Base-by-base conservation (phyloP, 2,113 vertebrate species). In the Halcyon senegalensis region DNA sequence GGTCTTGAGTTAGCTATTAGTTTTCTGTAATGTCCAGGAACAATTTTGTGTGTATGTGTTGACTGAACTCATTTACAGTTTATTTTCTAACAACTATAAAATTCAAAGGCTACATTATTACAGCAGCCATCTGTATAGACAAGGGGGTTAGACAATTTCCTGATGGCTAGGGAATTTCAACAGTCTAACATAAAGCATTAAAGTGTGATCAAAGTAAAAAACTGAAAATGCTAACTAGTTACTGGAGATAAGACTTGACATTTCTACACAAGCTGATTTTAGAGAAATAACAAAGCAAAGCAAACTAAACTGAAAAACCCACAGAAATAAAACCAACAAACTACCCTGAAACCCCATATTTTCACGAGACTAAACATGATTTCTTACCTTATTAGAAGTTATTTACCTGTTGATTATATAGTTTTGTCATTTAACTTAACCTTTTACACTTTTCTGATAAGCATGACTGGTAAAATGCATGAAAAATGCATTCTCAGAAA, bases 331-430 rank as follows among this genome's bases (percentile, higher is more conserved):
- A 4, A 8, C 31, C 37, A n/a, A 37, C 58, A 48, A 33, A 6
- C 20, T 75, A 24, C 35, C 33, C 69, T 37, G n/a, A 67, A 78
- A 51, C 4, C 41, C 51, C 51, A 39, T 39, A 64, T 82, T 84
- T 86, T 64, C 74, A 84, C 60, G 69, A 28, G 5, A 60, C 78
- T 68, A 48, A 75, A 87, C 33, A 56, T 4, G 5, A 58, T 44
- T 79, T 94, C 89, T 93, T 96, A 85, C 77, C 94, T 93, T 72
- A 60, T 56, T 55, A 56, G 33, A 93, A 69, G 87, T 56, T 58
- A 89, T 55, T 73, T 81, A 51, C 62, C 50, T 75, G 66, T 84
- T 72, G 41, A 87, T 64, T 69, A 70, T 6, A 87, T 7, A 69
- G 58, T n/a, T n/a, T 78, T 43, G 44, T 39, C 68, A 87, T 14